Evolutionary conservation across 2,888 invertebrate genomes (phyloP).

Genomic region (Ceramica pisi): DNA sequence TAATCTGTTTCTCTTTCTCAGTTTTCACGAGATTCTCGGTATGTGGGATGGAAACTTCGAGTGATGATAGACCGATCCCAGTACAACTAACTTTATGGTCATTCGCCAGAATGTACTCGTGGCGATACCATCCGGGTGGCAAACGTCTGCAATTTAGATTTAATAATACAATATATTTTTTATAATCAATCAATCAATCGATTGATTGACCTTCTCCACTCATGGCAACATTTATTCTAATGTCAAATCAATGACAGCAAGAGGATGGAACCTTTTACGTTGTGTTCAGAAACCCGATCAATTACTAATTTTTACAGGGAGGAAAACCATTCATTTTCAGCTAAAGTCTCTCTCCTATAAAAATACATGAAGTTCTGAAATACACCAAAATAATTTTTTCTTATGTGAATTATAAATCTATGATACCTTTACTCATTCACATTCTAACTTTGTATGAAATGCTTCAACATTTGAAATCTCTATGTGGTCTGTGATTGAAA

Average conservation of each 20-base stretch:
- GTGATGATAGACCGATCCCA: too few relatives aligned
- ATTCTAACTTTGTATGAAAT: not conserved
- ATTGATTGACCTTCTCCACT: not conserved
- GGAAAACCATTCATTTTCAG: too few relatives aligned
- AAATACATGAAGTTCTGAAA: not conserved
- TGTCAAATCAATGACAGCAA: slow-evolving; percentile 35
- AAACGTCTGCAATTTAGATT: too few relatives aligned
- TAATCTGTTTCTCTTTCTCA: too few relatives aligned
- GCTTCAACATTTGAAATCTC: not conserved
- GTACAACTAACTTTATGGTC: too few relatives aligned
- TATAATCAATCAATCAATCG: not conserved
- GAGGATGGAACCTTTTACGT: not conserved
- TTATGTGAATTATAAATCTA: too few relatives aligned
- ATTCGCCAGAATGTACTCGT: too few relatives aligned
- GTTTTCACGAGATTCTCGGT: too few relatives aligned
- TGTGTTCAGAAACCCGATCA: slow-evolving; percentile 26
- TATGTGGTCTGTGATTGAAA: too few relatives aligned
- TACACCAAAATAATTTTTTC: not conserved
- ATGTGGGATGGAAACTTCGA: too few relatives aligned
- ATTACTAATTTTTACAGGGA: not conserved
- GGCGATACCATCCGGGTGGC: too few relatives aligned
- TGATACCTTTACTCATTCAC: not conserved
- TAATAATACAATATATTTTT: too few relatives aligned
- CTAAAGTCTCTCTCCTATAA: not conserved
- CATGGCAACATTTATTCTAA: slow-evolving; percentile 36